Conservation (phyloP, 1,140 invertebrate species). For the Aphaenogaster floridana region DNA sequence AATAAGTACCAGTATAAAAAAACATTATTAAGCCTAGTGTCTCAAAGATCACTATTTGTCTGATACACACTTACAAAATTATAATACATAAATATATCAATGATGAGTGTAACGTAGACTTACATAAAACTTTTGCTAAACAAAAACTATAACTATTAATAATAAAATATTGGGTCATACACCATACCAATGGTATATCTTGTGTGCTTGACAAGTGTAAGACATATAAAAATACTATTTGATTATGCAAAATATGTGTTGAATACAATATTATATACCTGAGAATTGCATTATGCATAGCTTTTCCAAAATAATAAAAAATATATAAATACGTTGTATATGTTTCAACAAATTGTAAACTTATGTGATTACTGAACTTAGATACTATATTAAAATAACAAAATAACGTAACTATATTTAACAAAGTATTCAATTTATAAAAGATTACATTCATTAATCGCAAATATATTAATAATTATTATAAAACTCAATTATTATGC, state of each 20-base stretch:
- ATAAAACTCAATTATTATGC: neutral
- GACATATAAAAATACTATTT: conserved; percentile 37
- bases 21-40: neutral
- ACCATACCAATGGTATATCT: neutral
- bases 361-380: neutral
- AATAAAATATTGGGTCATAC: neutral
- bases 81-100: neutral
- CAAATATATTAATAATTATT: conserved; percentile 28
- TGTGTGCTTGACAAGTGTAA: neutral
- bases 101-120: neutral
- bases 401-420: conserved; percentile 6
- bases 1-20: conserved; percentile 7
- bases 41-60: neutral
- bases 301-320: conserved; percentile 12
- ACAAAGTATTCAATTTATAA: conserved; percentile 14
- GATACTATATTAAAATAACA: conserved; percentile 15
- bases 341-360: conserved; percentile 1
- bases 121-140: neutral
- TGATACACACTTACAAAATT: neutral
- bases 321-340: neutral
- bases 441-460: neutral
- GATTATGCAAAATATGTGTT: conserved; percentile 21
- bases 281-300: conserved; percentile 3
- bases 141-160: conserved; percentile 1
- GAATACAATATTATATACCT: neutral